Evolutionary conservation across 2,113 vertebrate genomes (phyloP), one percentile per base, ranked within the genome.

Genomic region (Symphodus melops): DNA sequence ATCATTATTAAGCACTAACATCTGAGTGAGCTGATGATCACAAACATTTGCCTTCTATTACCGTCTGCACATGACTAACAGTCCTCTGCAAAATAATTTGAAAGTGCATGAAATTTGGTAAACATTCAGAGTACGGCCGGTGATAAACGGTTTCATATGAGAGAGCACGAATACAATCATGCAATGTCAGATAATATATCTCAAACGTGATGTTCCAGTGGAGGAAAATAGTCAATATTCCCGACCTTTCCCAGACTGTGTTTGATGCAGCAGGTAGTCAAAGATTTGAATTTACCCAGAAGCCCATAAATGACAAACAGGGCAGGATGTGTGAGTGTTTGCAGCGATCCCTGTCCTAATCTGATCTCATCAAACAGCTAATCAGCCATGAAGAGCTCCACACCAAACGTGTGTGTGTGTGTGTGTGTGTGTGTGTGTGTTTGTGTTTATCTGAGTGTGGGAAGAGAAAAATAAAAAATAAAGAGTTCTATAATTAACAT

Each of bases 401-500:
- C 46, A 12, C 14, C 51, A 14, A 81, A 88, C 85, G 82, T 85
- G 86, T 88, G 82, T 87, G 81, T 81, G 58, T 74, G 78, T 87
- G 28, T n/a, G n/a, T 85, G 86, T 88, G 82, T 87, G 81, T 85
- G 86, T 88, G 82, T 87, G 81, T 85, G 86, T 88, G 82, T 87
- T 79, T 81, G 58, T 74, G 77, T 87, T 91, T 87, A 89, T 88
- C 88, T 70, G 80, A 86, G 51, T 52, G 54, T 49, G 44, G 65
- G 42, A 57, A 71, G 23, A 63, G 61, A 61, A 84, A 82, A 53
- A 82, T 58, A 68, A 17, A 75, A 80, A 84, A 90, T 68, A 69
- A 79, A 82, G 73, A 68, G 65, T 56, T 77, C 64, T 53, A 81
- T 77, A 78, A 72, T 49, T 52, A 86, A 86, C 89, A 91, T 92